phyloP scores from a whole-genome alignment of 2,888 invertebrate genomes.

The Agelastica alni region DNA sequence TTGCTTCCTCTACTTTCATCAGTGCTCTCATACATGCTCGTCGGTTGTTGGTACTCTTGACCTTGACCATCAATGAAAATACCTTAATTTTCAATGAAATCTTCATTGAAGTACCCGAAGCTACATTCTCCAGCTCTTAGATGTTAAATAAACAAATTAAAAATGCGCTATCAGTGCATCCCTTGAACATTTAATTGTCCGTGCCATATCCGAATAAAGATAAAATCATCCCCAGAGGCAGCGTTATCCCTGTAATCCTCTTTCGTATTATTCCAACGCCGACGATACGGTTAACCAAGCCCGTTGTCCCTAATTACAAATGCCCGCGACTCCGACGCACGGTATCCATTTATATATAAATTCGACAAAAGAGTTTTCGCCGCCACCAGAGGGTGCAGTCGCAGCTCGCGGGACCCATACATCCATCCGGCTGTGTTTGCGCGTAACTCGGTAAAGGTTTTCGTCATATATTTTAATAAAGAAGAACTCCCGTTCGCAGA shows the following conservation, averaged over 20 bases:
- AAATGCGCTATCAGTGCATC: too few relatives aligned
- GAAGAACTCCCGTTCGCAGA: slow-evolving; percentile 1
- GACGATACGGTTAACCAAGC: slow-evolving; percentile 8
- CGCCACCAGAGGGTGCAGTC: slow-evolving; percentile 4
- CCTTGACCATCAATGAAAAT: too few relatives aligned
- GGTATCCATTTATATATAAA: not conserved
- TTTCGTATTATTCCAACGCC: slow-evolving; percentile 9
- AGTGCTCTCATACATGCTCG: too few relatives aligned
- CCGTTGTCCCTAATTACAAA: slow-evolving; percentile 17
- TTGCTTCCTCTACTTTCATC: too few relatives aligned
- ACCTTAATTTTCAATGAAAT: too few relatives aligned
- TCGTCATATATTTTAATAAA: slow-evolving; percentile 32
- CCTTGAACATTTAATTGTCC: slow-evolving; percentile 1
- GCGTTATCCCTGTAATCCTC: slow-evolving; percentile 4
- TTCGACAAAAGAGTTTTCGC: slow-evolving; percentile 12
- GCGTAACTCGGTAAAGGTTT: slow-evolving; percentile 28
- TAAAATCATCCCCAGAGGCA: slow-evolving; percentile 8
- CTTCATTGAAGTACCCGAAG: too few relatives aligned
- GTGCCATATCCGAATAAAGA: slow-evolving; percentile 8
- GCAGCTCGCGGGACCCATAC: slow-evolving; percentile 27
- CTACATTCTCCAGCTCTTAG: too few relatives aligned
- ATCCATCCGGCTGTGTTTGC: slow-evolving; percentile 11
- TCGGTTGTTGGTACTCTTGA: too few relatives aligned
- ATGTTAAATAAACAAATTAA: too few relatives aligned
- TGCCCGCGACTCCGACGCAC: slow-evolving; percentile 9